Conservation (phyloP, 2,113 vertebrate genomes). For the Porphyrio hochstetteri region DNA sequence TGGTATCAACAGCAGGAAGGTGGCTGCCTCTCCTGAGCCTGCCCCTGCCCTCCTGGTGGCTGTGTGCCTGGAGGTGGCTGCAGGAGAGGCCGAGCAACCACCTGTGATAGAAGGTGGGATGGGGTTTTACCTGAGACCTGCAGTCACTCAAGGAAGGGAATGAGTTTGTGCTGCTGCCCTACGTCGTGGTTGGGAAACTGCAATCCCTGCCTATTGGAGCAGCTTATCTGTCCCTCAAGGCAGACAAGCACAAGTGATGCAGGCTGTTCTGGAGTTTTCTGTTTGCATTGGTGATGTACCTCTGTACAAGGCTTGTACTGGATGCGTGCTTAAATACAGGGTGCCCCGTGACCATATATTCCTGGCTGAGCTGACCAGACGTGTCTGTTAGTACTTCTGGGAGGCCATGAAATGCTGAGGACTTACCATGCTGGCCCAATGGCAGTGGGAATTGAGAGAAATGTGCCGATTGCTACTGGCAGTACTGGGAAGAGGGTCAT, state of each 20-base stretch:
- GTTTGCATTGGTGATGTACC: not conserved
- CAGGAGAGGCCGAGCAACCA: not conserved
- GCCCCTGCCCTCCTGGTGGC: not conserved
- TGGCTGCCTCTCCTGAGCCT: not conserved
- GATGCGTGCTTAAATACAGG: not conserved
- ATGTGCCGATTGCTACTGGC: not conserved
- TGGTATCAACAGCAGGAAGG: not conserved
- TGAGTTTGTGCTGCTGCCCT: not conserved
- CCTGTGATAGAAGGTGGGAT: fast-evolving
- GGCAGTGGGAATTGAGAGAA: not conserved
- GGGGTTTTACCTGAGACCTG: not conserved
- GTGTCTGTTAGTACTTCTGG: not conserved
- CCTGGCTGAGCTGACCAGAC: not conserved
- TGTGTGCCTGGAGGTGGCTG: not conserved
- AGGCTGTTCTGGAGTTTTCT: not conserved
- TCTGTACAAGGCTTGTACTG: not conserved
- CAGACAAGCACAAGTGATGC: not conserved
- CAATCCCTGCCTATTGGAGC: not conserved
- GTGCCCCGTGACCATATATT: fast-evolving
- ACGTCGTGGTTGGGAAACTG: not conserved
- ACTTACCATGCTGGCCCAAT: fast-evolving
- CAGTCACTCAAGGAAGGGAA: fast-evolving
- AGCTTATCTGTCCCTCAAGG: not conserved
- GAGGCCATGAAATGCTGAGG: not conserved
- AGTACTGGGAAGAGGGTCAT: not conserved